Conservation (phyloP, 23 tunicate genomes). For the Phallusia fumigata region DNA sequence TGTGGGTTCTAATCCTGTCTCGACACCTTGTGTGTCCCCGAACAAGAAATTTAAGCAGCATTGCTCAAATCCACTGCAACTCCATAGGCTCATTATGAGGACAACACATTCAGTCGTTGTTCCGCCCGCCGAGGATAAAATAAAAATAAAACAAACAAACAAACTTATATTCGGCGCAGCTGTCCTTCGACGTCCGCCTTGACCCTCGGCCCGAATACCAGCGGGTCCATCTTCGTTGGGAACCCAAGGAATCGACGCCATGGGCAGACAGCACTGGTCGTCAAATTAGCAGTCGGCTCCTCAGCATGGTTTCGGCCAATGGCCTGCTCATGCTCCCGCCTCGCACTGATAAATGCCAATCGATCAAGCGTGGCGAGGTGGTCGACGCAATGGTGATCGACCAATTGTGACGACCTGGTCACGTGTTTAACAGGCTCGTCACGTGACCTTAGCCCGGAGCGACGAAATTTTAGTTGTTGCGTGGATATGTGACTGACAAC, state of each 20-base stretch:
- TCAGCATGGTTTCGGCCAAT: constrained; percentile 78
- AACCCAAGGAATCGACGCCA: constrained; percentile 58
- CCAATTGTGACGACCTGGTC: constrained; percentile 58
- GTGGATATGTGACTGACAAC: too few species aligned
- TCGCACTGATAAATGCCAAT: constrained; percentile 35
- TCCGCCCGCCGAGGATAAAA: too few species aligned
- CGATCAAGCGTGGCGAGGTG: constrained; percentile 54
- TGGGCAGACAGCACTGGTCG: constrained; percentile 91
- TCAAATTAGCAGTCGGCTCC: constrained; percentile 75
- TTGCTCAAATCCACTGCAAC: too few species aligned
- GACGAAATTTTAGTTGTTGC: too few species aligned
- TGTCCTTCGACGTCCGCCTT: constrained; percentile 63
- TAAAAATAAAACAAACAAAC: too few species aligned
- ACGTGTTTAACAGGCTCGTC: too few species aligned
- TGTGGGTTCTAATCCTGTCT: too few species aligned
- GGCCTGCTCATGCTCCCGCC: constrained; percentile 95
- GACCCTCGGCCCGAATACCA: constrained; percentile 94
- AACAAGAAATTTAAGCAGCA: too few species aligned
- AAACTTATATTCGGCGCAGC: constrained; percentile 17
- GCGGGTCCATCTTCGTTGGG: constrained; percentile 77
- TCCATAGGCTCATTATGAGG: too few species aligned
- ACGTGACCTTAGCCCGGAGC: background rate
- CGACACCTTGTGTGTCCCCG: too few species aligned
- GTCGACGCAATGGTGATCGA: constrained; percentile 89
- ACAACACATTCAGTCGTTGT: too few species aligned